These are phyloP conservation scores for Dromiciops gliroides DNA, from an alignment of 2,113 vertebrate species.

Conservation along the genomic window DNA sequence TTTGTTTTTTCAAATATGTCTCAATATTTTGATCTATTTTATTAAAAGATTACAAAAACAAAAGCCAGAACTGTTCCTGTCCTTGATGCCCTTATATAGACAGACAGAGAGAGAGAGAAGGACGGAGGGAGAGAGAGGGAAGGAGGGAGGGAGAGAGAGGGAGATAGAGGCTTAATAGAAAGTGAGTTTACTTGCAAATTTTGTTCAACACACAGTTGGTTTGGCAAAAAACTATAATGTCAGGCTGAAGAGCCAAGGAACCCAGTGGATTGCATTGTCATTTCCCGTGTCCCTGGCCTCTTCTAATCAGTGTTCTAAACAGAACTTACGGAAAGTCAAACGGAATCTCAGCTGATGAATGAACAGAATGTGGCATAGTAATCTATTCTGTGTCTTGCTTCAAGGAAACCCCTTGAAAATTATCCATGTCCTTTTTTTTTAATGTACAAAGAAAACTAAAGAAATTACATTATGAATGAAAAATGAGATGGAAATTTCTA, in stretches of 20 bases:
- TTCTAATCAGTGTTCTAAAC: conserved; percentile 65
- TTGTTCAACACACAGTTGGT: conserved; percentile 67
- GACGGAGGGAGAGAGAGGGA: not conserved
- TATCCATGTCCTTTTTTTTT: conserved; percentile 56
- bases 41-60: not conserved
- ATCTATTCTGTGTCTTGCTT: conserved; percentile 65
- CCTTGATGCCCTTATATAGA: not conserved
- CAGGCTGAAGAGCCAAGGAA: conserved; percentile 57
- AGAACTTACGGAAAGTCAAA: conserved; percentile 69
- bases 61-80: not conserved
- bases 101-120: not conserved
- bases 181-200: conserved; percentile 69
- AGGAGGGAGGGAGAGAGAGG: not conserved
- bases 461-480: conserved; percentile 78
- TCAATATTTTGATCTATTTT: not conserved
- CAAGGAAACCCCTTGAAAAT: conserved; percentile 70
- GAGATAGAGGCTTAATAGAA: conserved; percentile 49
- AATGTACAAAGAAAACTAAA: conserved; percentile 72
- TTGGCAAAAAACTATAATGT: conserved; percentile 70
- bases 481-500: conserved; percentile 78
- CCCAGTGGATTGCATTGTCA: not conserved
- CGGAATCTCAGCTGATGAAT: conserved; percentile 65
- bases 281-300: conserved; percentile 72
- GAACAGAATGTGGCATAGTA: conserved; percentile 64
- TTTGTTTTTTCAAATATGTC: not conserved